Evolutionary conservation across 2,797 vertebrate genomes (phyloP).

Genomic region (Hybognathus amarus): DNA sequence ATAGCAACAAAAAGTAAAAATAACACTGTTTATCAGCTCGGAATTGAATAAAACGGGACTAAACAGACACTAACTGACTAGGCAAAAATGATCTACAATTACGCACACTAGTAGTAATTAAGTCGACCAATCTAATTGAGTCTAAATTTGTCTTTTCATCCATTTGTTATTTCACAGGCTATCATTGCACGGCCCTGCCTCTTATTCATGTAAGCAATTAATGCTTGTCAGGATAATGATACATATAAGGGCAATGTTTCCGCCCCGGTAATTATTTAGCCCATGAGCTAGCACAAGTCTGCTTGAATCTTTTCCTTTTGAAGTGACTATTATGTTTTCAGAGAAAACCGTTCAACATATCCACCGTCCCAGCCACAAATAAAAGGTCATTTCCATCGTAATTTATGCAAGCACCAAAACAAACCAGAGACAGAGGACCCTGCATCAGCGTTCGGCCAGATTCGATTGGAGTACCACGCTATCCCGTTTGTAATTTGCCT

Average conservation of each 20-base stretch:
- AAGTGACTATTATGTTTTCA: constrained; percentile 80
- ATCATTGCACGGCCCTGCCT: constrained; percentile 65
- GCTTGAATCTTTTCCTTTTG: constrained; percentile 81
- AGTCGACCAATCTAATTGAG: constrained; percentile 45
- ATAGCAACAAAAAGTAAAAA: constrained; percentile 85
- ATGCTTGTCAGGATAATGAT: constrained; percentile 80
- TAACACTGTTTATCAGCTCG: constrained; percentile 79
- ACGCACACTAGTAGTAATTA: constrained; percentile 43
- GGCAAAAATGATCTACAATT: constrained; percentile 73
- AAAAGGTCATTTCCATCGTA: constrained; percentile 72
- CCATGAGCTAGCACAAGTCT: constrained; percentile 79
- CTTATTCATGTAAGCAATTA: constrained; percentile 73
- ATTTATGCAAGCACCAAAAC: constrained; percentile 22
- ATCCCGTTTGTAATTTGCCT: constrained; percentile 67
- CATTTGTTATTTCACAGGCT: constrained; percentile 59
- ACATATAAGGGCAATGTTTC: constrained; percentile 78
- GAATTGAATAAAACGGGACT: constrained; percentile 80
- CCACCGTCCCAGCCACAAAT: constrained; percentile 72
- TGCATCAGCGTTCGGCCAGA: neutral
- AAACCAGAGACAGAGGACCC: neutral
- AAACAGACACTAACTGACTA: constrained; percentile 78
- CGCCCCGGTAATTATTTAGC: constrained; percentile 80
- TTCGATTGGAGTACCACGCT: constrained; percentile 61
- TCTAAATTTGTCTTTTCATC: constrained; percentile 56
- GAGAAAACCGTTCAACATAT: constrained; percentile 69